Evolutionary conservation across 2,888 invertebrate genomes (phyloP).

Genomic region (Drosophila tanythrix): DNA sequence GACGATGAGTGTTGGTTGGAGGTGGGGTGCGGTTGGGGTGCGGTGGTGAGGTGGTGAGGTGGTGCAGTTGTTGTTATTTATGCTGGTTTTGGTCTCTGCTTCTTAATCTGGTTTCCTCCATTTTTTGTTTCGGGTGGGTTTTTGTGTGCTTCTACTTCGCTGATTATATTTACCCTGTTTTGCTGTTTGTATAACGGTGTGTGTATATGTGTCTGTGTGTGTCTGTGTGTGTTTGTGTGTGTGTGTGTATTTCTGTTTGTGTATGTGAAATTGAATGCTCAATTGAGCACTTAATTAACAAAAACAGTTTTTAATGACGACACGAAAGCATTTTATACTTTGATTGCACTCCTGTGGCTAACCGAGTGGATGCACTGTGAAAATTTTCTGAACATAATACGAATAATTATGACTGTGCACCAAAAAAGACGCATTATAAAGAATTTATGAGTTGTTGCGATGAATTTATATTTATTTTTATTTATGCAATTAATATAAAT

Average conservation of each 20-base stretch:
- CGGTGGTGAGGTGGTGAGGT: neutral
- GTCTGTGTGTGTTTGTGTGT: conserved; percentile 30
- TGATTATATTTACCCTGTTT: conserved; percentile 67
- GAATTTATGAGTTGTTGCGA: too few relatives aligned
- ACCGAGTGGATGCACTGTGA: conserved; percentile 46
- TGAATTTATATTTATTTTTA: neutral
- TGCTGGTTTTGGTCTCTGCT: conserved; percentile 45
- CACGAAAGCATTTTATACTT: conserved; percentile 77
- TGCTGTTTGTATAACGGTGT: conserved; percentile 45
- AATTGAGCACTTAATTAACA: conserved; percentile 82
- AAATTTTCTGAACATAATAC: neutral
- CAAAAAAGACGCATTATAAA: neutral
- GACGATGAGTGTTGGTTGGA: neutral
- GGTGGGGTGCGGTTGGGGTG: neutral
- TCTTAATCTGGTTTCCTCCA: conserved; percentile 49
- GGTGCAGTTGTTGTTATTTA: conserved; percentile 52
- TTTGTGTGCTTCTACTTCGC: conserved; percentile 52
- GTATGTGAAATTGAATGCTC: conserved; percentile 79
- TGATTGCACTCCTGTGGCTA: conserved; percentile 56
- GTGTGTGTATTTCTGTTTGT: conserved; percentile 37
- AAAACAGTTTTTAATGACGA: conserved; percentile 82
- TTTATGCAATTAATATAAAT: neutral
- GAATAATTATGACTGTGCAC: neutral
- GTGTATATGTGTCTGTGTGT: conserved; percentile 31
- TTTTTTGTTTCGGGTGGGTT: conserved; percentile 46